A percentile compares a stretch with the other conserved stretches of the same genome.
Evolutionary conservation across 2,797 vertebrate genomes (phyloP).

Genomic region (Xenops minutus): DNA sequence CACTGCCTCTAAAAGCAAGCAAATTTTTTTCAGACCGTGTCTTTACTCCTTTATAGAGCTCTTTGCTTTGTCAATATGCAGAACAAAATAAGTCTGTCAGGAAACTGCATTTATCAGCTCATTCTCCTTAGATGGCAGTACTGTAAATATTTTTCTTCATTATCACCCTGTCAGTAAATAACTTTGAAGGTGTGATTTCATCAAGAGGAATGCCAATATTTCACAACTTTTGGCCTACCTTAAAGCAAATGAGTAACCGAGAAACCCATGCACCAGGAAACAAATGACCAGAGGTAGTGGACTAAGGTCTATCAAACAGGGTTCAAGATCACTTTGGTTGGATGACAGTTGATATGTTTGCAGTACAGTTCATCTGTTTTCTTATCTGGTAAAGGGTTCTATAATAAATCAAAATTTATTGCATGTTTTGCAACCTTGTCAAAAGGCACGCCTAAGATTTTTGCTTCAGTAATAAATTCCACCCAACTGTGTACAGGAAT

Average conservation of each 20-base stretch:
- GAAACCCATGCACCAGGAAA: slow-evolving; percentile 8
- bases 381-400: slow-evolving; percentile 57
- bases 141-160: slow-evolving; percentile 67
- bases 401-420: slow-evolving; percentile 63
- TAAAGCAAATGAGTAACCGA: slow-evolving; percentile 14
- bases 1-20: background rate
- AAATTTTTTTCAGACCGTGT: background rate
- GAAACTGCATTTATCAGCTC: slow-evolving; percentile 31
- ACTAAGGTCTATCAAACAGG: background rate
- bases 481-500: slow-evolving; percentile 1
- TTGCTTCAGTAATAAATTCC: slow-evolving; percentile 41
- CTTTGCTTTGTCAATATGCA: slow-evolving; percentile 19
- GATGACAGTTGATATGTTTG: background rate
- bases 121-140: slow-evolving; percentile 16
- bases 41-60: background rate
- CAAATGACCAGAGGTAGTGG: slow-evolving; percentile 1
- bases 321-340: slow-evolving; percentile 32
- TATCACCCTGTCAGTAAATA: slow-evolving; percentile 61
- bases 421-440: slow-evolving; percentile 44
- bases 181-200: slow-evolving; percentile 60
- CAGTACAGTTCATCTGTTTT: slow-evolving; percentile 38
- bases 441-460: slow-evolving; percentile 49
- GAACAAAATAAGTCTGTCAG: slow-evolving; percentile 4
- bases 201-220: slow-evolving; percentile 37
- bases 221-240: slow-evolving; percentile 33